Conservation (phyloP, 2,888 invertebrate genomes). For the Drosophila kambysellisi region DNA sequence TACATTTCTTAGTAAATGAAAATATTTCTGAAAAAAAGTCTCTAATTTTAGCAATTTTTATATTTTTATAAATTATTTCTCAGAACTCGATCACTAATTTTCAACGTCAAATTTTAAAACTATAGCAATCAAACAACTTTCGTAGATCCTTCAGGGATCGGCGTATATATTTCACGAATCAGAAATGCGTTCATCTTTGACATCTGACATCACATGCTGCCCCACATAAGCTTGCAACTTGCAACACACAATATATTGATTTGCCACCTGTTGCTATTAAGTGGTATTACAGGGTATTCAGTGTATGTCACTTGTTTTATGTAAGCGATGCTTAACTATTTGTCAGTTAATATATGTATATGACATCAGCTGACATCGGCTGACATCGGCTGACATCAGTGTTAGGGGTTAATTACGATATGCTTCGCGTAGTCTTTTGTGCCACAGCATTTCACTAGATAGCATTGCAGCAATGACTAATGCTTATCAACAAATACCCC, state of each 20-base stretch:
- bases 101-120: background rate
- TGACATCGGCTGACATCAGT: background rate
- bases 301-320: background rate
- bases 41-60: background rate
- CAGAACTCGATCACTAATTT: background rate
- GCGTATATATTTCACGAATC: background rate
- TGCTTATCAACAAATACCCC: background rate
- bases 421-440: background rate
- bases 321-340: background rate
- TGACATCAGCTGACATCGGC: background rate
- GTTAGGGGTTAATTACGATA: background rate
- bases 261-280: background rate
- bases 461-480: slow-evolving; percentile 10
- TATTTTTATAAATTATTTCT: background rate
- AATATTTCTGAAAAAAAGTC: background rate
- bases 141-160: background rate
- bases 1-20: background rate
- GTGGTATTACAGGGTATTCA: background rate
- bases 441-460: background rate
- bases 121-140: background rate
- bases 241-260: background rate
- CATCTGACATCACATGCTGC: background rate
- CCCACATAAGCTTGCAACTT: background rate
- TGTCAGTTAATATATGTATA: background rate
- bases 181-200: background rate